Base-by-base conservation (phyloP, 2,113 vertebrate genomes). In the Elanoides forficatus region DNA sequence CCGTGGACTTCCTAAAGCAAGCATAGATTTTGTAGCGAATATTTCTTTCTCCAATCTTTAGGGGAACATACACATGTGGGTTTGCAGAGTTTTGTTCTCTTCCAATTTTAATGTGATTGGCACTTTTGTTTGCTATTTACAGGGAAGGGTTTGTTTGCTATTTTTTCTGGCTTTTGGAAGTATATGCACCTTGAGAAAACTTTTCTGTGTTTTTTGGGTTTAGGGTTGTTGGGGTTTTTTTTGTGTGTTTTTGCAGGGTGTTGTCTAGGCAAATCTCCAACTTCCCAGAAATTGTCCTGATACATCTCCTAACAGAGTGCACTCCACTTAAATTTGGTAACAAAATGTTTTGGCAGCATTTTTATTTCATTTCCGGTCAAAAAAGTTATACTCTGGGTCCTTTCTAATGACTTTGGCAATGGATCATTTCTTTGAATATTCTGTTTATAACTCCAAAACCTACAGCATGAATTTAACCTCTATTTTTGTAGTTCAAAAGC, bases 111-210 rank as follows among this genome's bases (percentile, higher is more conserved):
- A 52, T 4, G 2, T 62, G 25, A 42, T 29, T 58, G 15, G 1
- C 3, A 34, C 22, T 42, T 52, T 45, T n/a, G 15, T 48, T 72
- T 78, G 8, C 4, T 34, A 3, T 88, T 91, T 70, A n/a, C 19
- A 23, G 9, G 16, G 48, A 25, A 9, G 4, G 1, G 0, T 0
- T 40, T 42, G 25, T 50, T 42, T 75, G 3, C 2, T 5, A 3
- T 27, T 5, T 60, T 63, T 38, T 17, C 32, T 75, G 9, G 4
- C 5, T 68, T 81, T 68, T 68, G 15, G 20, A 81, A 55, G 0
- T 34, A 43, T 10, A 26, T 11, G 2, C 10, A 81, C 11, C 10
- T 72, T 73, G 27, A 81, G 38, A 88, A 71, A 50, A 9, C 5
- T 20, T 63, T 15, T 53, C 4, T 48, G 11, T 32, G 13, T 11